A percentile compares a stretch with the other conserved stretches of the same genome.
These are phyloP conservation scores for Hippocampus comes DNA, from an alignment of 2,113 vertebrate genomes.

Conservation along the genomic window DNA sequence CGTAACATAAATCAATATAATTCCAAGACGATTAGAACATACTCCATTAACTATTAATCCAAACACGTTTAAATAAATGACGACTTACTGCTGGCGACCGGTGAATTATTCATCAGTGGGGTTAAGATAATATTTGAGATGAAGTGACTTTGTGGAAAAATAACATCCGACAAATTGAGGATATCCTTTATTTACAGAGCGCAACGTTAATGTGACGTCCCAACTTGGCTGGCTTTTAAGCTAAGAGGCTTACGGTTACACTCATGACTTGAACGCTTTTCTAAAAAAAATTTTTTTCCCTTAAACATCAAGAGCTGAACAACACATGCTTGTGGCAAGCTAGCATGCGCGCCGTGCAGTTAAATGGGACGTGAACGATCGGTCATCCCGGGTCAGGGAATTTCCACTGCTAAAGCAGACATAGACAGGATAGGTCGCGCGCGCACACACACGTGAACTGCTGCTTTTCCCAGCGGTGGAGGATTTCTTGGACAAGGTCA, in stretches of 20 bases:
- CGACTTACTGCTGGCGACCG: background rate
- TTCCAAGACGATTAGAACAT: background rate
- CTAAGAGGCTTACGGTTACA: constrained; percentile 25
- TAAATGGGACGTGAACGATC: constrained; percentile 53
- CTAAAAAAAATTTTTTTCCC: background rate
- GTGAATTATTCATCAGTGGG: background rate
- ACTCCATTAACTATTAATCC: background rate
- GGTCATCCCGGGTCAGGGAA: constrained; percentile 49
- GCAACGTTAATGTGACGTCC: constrained; percentile 5
- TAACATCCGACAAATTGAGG: background rate
- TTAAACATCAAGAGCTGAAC: constrained; percentile 45
- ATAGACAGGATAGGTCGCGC: background rate
- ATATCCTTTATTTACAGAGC: background rate
- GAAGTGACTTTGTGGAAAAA: background rate
- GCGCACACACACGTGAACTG: background rate
- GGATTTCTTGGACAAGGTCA: background rate
- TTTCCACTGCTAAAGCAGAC: constrained; percentile 37
- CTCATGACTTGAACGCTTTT: constrained; percentile 35
- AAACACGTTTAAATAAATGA: background rate
- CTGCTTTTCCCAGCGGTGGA: background rate
- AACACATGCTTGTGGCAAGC: constrained; percentile 12
- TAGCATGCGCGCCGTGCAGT: constrained; percentile 28
- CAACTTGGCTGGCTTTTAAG: constrained; percentile 19
- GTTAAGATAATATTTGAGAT: background rate
- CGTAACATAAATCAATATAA: background rate